Evolutionary conservation across 2,888 invertebrate genomes (phyloP), one percentile per base, ranked within the genome.

Genomic region (Atrina japonica): DNA sequence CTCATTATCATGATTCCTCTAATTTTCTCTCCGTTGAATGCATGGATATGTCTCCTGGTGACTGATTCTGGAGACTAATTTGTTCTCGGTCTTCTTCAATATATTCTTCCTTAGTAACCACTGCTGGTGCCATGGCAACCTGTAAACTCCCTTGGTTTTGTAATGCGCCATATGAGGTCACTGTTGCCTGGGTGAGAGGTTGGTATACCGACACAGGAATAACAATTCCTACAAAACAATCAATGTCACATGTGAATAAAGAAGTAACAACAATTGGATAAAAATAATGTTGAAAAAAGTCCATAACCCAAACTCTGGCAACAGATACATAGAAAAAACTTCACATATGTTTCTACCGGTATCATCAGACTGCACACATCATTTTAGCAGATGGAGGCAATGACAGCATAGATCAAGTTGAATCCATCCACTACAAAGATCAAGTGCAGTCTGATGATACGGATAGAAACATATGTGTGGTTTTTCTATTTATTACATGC

Each of bases 141-240:
- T 72, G 71, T 50, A 72, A 45, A 52, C 55, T 56, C 0, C 53
- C 45, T 7, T 67, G 67, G n/a, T 43, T 50, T 40, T 66, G 66
- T 50, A 66, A 40, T 23, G 45, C 35, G 18, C 45, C 58, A 58
- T 49, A 58, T 18, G 63, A 41, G 16, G 66, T 58, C 49, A 66
- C 58, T 18, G 49, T 40, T 7, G 58, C 35, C 7, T 47, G 47
- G 14, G 65, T 23, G 2, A 66, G 29, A 9, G 66, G 70, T 21
- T 97, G 97, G 92, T 97, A 98, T 95, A 97, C 96, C 76, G 96
- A 96, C 76, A 97, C 96, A 65, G 97, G 98, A 85, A 98, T 97
- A 90, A 98, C 96, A 92, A 98, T 96, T 72, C 97, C 97, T 84
- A 96, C 95, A 85, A 96, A 53, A 70, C 49, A n/a, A n/a, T n/a